phyloP scores from a whole-genome alignment of 2,113 vertebrate genomes.

The Varanus salvator region DNA sequence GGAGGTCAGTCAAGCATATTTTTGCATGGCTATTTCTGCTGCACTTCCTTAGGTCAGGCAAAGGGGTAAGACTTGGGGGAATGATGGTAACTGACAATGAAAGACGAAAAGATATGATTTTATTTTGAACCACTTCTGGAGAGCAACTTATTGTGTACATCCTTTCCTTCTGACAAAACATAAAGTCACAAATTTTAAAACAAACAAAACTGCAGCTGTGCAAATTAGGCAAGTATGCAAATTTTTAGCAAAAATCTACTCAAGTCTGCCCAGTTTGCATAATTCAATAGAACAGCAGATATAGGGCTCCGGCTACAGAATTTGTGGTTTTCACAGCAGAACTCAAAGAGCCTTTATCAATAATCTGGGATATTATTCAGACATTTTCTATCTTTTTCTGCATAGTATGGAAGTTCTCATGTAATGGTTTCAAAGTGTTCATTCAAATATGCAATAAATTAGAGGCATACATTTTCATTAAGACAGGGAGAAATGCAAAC shows the following conservation, averaged over 20 bases:
- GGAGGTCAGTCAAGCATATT: neutral
- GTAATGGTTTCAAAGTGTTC: neutral
- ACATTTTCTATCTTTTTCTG: slow-evolving; percentile 10
- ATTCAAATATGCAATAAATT: slow-evolving; percentile 22
- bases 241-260: slow-evolving; percentile 18
- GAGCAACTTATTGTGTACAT: neutral
- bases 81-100: neutral
- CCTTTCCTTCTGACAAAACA: neutral
- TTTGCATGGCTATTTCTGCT: neutral
- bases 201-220: slow-evolving; percentile 31
- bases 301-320: slow-evolving; percentile 25
- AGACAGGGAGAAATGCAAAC: slow-evolving; percentile 46
- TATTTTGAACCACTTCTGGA: neutral
- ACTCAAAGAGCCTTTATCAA: neutral
- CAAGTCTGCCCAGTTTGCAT: slow-evolving; percentile 18
- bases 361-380: neutral
- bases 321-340: slow-evolving; percentile 29
- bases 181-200: slow-evolving; percentile 20
- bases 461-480: slow-evolving; percentile 32
- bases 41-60: neutral
- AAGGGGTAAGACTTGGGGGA: neutral
- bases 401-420: neutral
- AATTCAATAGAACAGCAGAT: slow-evolving; percentile 29
- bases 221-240: slow-evolving; percentile 30
- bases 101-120: neutral